Evolutionary conservation across 1,140 invertebrate genomes (phyloP).

Genomic region (Delia radicum): DNA sequence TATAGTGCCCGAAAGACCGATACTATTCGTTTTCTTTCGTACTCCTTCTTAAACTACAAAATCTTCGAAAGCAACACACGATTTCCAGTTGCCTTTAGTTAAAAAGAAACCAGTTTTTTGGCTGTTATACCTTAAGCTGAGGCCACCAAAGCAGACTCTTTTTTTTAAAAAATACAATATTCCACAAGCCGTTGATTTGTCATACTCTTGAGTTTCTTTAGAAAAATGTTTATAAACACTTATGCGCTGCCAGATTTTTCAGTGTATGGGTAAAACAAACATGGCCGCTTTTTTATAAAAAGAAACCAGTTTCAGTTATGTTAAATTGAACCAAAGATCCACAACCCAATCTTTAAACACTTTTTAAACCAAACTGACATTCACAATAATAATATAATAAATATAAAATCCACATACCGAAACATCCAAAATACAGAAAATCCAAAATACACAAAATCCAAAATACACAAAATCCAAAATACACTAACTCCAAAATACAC

Average conservation of each 20-base stretch:
- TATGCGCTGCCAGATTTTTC: background rate
- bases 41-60: background rate
- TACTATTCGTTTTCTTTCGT: too few relatives aligned
- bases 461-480: background rate
- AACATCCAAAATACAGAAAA: background rate
- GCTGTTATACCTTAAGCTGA: background rate
- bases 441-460: background rate
- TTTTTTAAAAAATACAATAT: background rate
- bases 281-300: constrained; percentile 22
- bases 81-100: constrained; percentile 8
- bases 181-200: background rate
- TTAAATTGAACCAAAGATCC: background rate
- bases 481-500: background rate
- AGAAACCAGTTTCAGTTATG: constrained; percentile 20
- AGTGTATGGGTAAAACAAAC: constrained; percentile 13
- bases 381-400: too few relatives aligned
- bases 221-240: background rate
- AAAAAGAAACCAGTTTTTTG: background rate
- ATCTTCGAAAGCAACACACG: background rate
- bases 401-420: background rate
- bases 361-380: too few relatives aligned
- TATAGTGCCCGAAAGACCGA: background rate
- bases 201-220: constrained; percentile 23
- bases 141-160: background rate
- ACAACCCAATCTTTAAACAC: too few relatives aligned